A percentile compares a stretch with the other conserved stretches of the same genome.
Evolutionary conservation across 2,797 vertebrate species (phyloP).

Genomic region (Sparus aurata): DNA sequence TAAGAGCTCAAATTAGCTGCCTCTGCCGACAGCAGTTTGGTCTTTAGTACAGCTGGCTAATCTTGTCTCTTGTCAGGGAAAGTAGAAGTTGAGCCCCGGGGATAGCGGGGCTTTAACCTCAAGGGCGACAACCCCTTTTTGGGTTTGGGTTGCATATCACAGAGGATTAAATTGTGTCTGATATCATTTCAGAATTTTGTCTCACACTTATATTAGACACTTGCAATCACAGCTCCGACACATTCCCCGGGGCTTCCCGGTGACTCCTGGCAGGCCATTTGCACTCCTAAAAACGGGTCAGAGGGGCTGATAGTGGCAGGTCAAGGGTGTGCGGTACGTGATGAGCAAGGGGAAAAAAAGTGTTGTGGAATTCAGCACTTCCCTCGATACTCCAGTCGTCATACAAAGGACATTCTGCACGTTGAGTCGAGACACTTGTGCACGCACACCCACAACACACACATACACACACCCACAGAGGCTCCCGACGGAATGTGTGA

Average conservation of each 20-base stretch:
- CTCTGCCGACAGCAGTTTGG: conserved; percentile 46
- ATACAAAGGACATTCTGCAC: conserved; percentile 51
- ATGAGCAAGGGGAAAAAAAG: conserved; percentile 54
- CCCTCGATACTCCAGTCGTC: conserved; percentile 49
- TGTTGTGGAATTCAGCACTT: conserved; percentile 64
- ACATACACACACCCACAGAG: conserved; percentile 47
- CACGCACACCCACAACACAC: conserved; percentile 41
- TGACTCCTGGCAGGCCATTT: conserved; percentile 54
- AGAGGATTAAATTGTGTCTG: conserved; percentile 60
- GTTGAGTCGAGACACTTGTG: conserved; percentile 30
- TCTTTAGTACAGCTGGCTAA: conserved; percentile 65
- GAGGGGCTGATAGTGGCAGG: conserved; percentile 35
- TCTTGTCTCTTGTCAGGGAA: conserved; percentile 71
- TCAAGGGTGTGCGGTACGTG: conserved; percentile 56
- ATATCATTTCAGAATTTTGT: conserved; percentile 62
- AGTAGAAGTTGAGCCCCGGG: conserved; percentile 56
- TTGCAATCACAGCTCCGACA: conserved; percentile 57
- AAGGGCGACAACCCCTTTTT: conserved; percentile 58
- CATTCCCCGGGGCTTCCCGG: conserved; percentile 38
- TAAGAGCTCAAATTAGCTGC: conserved; percentile 66
- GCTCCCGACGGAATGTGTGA: conserved; percentile 73
- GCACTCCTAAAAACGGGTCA: conserved; percentile 60
- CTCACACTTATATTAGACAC: conserved; percentile 70
- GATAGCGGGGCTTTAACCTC: conserved; percentile 61
- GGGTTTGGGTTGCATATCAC: conserved; percentile 61